phyloP scores from a whole-genome alignment of 2,797 vertebrate species.

The Dipus sagitta region DNA sequence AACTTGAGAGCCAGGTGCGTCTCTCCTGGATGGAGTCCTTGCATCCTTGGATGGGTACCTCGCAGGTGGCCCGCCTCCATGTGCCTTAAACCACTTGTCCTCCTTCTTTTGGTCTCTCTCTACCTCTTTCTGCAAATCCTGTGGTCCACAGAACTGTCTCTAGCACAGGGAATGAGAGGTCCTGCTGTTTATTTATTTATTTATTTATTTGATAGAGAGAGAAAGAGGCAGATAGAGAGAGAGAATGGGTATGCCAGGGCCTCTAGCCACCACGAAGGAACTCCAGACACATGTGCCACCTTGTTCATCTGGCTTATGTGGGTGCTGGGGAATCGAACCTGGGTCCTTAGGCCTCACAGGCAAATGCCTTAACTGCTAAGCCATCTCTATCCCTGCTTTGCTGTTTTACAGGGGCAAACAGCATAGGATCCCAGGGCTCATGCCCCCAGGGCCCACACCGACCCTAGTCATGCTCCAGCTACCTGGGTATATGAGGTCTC shows the following conservation, averaged over 20 bases:
- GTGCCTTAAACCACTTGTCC: too few species aligned
- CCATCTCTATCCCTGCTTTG: background rate
- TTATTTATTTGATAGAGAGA: too few species aligned
- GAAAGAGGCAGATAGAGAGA: too few species aligned
- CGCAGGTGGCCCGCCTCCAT: background rate
- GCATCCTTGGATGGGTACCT: background rate
- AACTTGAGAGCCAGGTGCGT: background rate
- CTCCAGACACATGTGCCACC: too few species aligned
- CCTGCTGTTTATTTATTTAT: background rate
- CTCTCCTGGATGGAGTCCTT: background rate
- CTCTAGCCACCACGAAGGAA: too few species aligned
- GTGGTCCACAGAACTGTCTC: background rate
- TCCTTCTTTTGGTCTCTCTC: background rate
- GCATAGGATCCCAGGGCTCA: background rate
- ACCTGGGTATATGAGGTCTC: background rate
- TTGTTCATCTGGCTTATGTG: too few species aligned
- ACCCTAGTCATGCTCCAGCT: background rate
- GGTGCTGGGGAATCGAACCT: too few species aligned
- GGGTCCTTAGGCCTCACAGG: too few species aligned
- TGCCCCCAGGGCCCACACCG: background rate
- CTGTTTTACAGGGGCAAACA: background rate
- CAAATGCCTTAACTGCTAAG: too few species aligned
- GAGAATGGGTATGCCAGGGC: too few species aligned
- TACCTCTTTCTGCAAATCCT: background rate
- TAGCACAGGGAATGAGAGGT: background rate